Evolutionary conservation across 37 sponge, comb jelly and placozoan genomes (phyloP).

Genomic region (Tethya wilhelma): DNA sequence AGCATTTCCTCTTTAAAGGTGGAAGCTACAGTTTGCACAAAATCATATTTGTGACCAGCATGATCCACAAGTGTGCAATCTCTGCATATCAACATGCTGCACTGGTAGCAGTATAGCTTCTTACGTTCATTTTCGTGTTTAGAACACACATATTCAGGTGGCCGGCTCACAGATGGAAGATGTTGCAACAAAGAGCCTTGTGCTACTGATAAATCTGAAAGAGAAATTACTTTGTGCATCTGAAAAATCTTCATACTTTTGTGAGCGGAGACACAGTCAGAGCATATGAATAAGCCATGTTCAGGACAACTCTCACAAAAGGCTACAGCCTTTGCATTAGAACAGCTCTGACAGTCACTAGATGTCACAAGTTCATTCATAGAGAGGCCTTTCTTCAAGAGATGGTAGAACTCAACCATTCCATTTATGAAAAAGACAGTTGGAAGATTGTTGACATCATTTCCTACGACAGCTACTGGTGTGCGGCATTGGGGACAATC

Average conservation of each 20-base stretch:
- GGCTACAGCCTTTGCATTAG: neutral
- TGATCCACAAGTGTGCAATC: slow-evolving; percentile 3
- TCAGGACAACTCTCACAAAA: neutral
- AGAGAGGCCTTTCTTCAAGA: neutral
- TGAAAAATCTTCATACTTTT: neutral
- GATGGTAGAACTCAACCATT: neutral
- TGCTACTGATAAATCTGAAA: neutral
- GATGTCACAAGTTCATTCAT: neutral
- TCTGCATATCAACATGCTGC: neutral
- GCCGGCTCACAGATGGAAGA: neutral
- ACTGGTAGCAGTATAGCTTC: slow-evolving; percentile 4
- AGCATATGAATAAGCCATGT: neutral
- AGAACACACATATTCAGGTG: neutral
- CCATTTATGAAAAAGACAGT: slow-evolving; percentile 1
- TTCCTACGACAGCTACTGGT: neutral
- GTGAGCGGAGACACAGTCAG: neutral
- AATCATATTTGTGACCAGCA: slow-evolving; percentile 2
- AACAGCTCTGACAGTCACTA: slow-evolving; percentile 6
- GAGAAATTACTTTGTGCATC: neutral
- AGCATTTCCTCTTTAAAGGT: neutral
- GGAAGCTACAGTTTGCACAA: neutral
- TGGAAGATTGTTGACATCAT: slow-evolving; percentile 3
- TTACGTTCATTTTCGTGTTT: neutral
- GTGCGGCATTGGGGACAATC: slow-evolving; percentile 5
- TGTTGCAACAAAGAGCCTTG: neutral